A percentile compares a stretch with the other conserved stretches of the same genome.
phyloP scores from a whole-genome alignment of 2,797 vertebrate species.

The Enteromius trimaculatus region DNA sequence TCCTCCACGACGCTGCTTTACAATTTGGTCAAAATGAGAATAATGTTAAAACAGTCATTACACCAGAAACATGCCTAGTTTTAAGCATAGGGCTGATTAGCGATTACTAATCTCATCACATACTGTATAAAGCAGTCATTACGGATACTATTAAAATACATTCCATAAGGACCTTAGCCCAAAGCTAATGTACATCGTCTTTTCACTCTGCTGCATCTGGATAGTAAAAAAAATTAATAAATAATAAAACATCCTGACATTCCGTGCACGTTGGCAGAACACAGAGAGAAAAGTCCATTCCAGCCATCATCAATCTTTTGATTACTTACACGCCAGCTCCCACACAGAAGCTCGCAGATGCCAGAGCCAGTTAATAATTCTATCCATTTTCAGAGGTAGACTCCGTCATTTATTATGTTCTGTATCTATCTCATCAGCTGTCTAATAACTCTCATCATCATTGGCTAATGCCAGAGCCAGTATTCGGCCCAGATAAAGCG shows the following conservation, averaged over 20 bases:
- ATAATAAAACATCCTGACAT: slow-evolving; percentile 38
- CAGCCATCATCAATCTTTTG: slow-evolving; percentile 73
- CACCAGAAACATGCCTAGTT: background rate
- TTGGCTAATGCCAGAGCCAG: slow-evolving; percentile 60
- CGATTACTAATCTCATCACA: background rate
- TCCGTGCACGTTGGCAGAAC: slow-evolving; percentile 46
- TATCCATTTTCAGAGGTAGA: slow-evolving; percentile 65
- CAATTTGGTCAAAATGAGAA: background rate
- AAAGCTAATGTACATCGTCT: slow-evolving; percentile 5
- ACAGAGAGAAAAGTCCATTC: slow-evolving; percentile 69
- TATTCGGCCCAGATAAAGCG: slow-evolving; percentile 50
- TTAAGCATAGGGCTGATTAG: background rate
- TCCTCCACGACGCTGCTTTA: background rate
- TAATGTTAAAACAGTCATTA: background rate
- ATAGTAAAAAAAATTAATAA: slow-evolving; percentile 4
- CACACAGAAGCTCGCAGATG: slow-evolving; percentile 59
- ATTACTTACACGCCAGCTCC: slow-evolving; percentile 68
- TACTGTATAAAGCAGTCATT: background rate
- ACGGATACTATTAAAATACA: background rate
- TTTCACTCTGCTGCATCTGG: background rate
- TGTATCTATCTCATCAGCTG: slow-evolving; percentile 69
- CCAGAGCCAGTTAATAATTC: slow-evolving; percentile 68
- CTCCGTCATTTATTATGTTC: slow-evolving; percentile 65
- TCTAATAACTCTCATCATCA: slow-evolving; percentile 68
- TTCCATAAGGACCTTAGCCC: background rate